Evolutionary conservation across 2,888 invertebrate species (phyloP), one percentile per base, ranked within the genome.

Genomic region (Cephus spinipes): DNA sequence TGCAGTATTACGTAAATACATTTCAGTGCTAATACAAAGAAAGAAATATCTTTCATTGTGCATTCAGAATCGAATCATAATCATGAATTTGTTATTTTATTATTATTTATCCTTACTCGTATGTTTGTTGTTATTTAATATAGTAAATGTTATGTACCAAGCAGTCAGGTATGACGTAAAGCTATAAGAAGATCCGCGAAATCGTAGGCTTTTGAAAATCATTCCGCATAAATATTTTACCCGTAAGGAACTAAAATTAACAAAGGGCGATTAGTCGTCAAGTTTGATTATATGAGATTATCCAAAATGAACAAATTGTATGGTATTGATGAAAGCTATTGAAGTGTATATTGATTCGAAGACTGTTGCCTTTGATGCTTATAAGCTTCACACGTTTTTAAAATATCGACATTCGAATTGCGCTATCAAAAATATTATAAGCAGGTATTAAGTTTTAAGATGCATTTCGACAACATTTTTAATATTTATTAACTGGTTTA

Each of bases 401-500:
- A 23, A 55, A 55, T 55, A 23, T 55, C 9, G 55, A 23, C 6
- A 55, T 9, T 55, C 6, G 23, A 55, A 9, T 23, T 23, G 23
- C 15, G 15, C 23, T 23, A 30, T 36, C 31, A 55, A 12, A n/a
- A 74, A 12, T 15, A 74, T 74, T 55, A 36, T 55, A 74, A 31
- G n/a, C 55, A 31, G 23, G 35, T 11, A n/a, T 74, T 31, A 30
- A 12, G 55, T 31, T 35, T 68, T 68, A 75, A 74, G 82, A 80
- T 80, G 77, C 78, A 30, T 76, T 78, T 69, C 35, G 77, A 74
- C 73, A 55, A 69, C 78, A 69, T 69, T 77, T 77, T 79, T 77
- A 80, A 75, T 81, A 79, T 73, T 40, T 31, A 75, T 79, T 31
- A 76, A 31, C 73, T 76, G 77, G 81, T 77, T 73, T 82, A 77